Percentiles rank a stretch among this genome's conserved stretches.
Conservation (phyloP, 2,113 vertebrate genomes). For the Cyanistes caeruleus region DNA sequence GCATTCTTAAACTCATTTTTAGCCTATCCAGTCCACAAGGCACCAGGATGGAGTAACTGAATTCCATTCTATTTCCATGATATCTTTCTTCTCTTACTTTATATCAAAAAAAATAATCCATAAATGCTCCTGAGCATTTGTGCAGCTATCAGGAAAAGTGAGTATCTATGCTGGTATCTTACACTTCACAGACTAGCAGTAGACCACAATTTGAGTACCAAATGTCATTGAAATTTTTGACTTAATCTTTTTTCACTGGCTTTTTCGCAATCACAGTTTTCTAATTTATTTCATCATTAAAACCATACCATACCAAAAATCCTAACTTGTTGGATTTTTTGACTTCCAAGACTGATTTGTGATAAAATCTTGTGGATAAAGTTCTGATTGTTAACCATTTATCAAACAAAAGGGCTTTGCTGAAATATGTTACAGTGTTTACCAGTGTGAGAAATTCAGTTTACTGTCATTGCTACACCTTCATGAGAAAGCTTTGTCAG, state of each 20-base stretch:
- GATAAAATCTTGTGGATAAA: background rate
- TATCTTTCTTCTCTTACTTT: background rate
- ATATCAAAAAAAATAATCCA: background rate
- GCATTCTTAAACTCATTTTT: background rate
- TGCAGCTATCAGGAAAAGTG: background rate
- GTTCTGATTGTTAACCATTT: background rate
- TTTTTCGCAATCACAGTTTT: background rate
- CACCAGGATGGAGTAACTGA: background rate
- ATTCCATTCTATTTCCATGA: background rate
- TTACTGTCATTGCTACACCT: background rate
- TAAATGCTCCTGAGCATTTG: background rate
- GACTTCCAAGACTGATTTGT: background rate
- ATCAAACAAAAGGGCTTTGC: background rate
- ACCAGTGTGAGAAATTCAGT: background rate
- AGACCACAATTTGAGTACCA: background rate
- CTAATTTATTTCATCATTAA: background rate
- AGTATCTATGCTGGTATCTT: background rate
- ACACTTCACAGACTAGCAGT: background rate
- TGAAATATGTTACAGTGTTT: background rate
- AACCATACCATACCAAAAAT: background rate
- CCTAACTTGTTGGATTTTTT: accelerated
- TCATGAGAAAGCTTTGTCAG: background rate
- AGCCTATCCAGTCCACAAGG: background rate
- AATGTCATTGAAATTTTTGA: accelerated
- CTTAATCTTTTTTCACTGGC: background rate